Evolutionary conservation across 2,113 vertebrate genomes (phyloP), one percentile per base, ranked within the genome.

Genomic region (Poecilia latipinna): DNA sequence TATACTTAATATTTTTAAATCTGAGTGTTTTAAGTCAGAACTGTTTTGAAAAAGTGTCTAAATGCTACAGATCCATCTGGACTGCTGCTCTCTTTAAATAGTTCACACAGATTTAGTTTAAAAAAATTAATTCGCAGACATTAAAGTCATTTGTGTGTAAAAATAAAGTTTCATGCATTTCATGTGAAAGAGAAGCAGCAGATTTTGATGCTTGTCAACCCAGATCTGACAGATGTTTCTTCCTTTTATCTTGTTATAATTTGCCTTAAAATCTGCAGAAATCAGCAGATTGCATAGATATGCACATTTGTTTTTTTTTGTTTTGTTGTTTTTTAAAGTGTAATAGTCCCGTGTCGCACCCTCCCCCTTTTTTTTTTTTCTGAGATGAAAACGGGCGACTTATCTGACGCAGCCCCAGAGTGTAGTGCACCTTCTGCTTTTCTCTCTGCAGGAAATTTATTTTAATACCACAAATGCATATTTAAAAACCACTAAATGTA

Each of bases 381-480:
- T 15, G 5, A 64, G 73, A 72, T 70, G 65, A 86, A 81, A 82
- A 85, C 1, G 62, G 79, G 78, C 75, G 82, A 91, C 90, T 87
- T 79, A 68, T n/a, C 44, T 0, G 28, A 74, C 22, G 65, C 72
- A 77, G 74, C 66, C 70, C 39, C 69, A 75, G 60, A 74, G 65
- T 89, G 80, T 80, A 86, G 83, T 87, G 83, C 63, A 88, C 90
- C 93, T 89, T 94, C 92, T 94, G 93, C 92, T 94, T 91, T 89
- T 77, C 92, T 85, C 91, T 90, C 80, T 85, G 86, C 85, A 90
- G 83, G 90, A 92, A 89, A 92, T 92, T 90, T 91, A 89, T 74
- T 91, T 83, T 92, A 93, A 94, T 92, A 69, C 90, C 77, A 75
- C 88, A 92, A 93, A 91, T 92, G 91, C 83, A 91, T 91, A 83